These are phyloP conservation scores for Grus americana DNA, from an alignment of 2,113 vertebrate genomes.

Conservation along the genomic window DNA sequence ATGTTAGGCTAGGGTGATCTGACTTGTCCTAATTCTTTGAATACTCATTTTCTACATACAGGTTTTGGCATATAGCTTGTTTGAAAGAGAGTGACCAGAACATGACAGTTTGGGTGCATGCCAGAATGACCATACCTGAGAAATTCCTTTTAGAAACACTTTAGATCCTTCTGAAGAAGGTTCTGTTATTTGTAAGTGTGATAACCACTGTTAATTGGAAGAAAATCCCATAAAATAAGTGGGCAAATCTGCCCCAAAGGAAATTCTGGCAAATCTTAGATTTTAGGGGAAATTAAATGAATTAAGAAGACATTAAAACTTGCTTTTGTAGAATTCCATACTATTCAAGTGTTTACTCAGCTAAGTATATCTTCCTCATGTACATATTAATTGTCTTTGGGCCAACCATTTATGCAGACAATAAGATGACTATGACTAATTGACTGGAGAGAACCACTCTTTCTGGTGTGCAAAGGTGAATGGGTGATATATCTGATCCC, in stretches of 20 bases:
- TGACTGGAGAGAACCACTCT: not conserved
- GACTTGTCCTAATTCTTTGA: not conserved
- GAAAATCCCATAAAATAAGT: not conserved
- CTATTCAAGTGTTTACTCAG: not conserved
- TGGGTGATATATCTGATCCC: not conserved
- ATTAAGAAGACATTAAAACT: not conserved
- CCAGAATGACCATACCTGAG: not conserved
- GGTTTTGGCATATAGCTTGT: not conserved
- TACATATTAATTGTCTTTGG: not conserved
- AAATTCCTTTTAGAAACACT: not conserved
- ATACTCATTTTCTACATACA: not conserved
- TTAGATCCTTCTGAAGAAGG: not conserved
- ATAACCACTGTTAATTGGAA: too few species aligned
- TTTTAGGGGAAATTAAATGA: not conserved
- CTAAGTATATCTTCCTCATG: not conserved
- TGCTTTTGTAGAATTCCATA: not conserved
- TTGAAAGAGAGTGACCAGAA: not conserved
- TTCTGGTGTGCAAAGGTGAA: not conserved
- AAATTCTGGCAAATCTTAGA: not conserved
- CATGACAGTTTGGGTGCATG: not conserved
- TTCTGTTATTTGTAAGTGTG: not conserved
- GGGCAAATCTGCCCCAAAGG: not conserved
- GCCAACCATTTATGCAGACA: not conserved
- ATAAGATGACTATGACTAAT: not conserved
- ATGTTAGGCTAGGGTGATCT: not conserved